Percentiles rank a stretch among this genome's conserved stretches.
Evolutionary conservation across 2,888 invertebrate species (phyloP).

Genomic region (Embidobia sp.): DNA sequence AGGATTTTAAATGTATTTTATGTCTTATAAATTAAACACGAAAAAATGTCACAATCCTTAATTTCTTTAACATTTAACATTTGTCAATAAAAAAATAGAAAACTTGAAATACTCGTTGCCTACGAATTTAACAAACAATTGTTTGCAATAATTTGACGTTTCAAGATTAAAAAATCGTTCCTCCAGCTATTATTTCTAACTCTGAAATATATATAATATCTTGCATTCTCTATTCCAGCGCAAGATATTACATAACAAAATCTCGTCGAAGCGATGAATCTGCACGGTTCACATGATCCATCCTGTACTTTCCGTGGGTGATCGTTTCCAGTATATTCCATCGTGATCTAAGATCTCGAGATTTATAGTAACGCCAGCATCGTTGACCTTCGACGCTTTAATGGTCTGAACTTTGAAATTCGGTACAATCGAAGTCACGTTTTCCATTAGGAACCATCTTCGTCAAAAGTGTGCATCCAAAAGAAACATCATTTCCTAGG

Average conservation of each 20-base stretch:
- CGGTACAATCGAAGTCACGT: background rate
- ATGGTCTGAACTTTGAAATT: background rate
- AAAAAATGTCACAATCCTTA: too few species aligned
- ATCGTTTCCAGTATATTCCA: slow-evolving; percentile 7
- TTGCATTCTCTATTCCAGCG: background rate
- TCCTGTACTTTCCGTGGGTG: slow-evolving; percentile 2
- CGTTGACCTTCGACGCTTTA: slow-evolving; percentile 5
- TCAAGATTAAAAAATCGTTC: too few species aligned
- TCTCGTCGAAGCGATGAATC: slow-evolving; percentile 1
- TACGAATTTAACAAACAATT: too few species aligned
- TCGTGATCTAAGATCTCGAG: slow-evolving; percentile 6
- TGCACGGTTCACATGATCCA: background rate
- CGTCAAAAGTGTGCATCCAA: too few species aligned
- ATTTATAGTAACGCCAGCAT: slow-evolving; percentile 9
- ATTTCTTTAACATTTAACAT: too few species aligned
- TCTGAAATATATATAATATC: background rate
- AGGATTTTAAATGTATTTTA: too few species aligned
- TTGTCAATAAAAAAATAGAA: too few species aligned
- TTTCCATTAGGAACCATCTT: background rate
- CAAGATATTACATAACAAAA: background rate
- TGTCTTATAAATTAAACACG: too few species aligned
- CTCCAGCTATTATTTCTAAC: too few species aligned
- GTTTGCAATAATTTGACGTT: too few species aligned
- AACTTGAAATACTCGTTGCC: too few species aligned
- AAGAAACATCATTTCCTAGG: too few species aligned